Conservation (phyloP, 2,888 invertebrate genomes). For the Eumerus sabulonum region DNA sequence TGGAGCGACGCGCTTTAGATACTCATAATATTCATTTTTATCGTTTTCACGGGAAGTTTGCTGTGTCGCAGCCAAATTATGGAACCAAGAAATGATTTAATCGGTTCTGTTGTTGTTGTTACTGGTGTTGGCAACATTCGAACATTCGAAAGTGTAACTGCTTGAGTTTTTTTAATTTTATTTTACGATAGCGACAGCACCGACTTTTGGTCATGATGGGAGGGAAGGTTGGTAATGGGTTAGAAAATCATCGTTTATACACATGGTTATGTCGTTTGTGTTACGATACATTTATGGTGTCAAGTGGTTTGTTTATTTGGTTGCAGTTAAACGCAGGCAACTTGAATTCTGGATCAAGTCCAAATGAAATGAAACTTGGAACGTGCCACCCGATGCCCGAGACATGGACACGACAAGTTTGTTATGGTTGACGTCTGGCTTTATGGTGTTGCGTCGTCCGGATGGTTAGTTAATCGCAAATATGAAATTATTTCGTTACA, state of each 20-base stretch:
- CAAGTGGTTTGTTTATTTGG: slow-evolving; percentile 63
- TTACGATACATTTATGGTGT: slow-evolving; percentile 60
- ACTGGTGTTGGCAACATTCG: slow-evolving; percentile 24
- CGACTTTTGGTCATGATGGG: slow-evolving; percentile 37
- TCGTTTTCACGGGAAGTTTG: slow-evolving; percentile 61
- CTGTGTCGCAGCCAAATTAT: slow-evolving; percentile 52
- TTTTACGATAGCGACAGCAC: slow-evolving; percentile 27
- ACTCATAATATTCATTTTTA: slow-evolving; percentile 46
- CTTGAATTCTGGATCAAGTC: slow-evolving; percentile 66
- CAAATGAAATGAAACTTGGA: slow-evolving; percentile 59
- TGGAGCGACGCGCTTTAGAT: slow-evolving; percentile 44
- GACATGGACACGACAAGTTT: slow-evolving; percentile 53
- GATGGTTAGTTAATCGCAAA: no score
- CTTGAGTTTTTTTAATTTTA: slow-evolving; percentile 28
- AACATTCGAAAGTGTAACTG: slow-evolving; percentile 52
- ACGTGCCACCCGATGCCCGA: slow-evolving; percentile 62
- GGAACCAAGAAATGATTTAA: slow-evolving; percentile 55
- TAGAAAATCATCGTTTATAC: slow-evolving; percentile 55
- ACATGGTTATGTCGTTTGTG: slow-evolving; percentile 68
- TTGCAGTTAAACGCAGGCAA: slow-evolving; percentile 58
- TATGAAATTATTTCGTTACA: no score
- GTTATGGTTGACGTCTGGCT: slow-evolving; percentile 48
- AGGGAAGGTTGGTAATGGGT: slow-evolving; percentile 1
- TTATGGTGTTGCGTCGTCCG: no score
- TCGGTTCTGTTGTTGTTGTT: no score